A percentile compares a stretch with the other conserved stretches of the same genome.
Conservation (phyloP, 2,113 vertebrate genomes). For the Oncorhynchus mykiss region DNA sequence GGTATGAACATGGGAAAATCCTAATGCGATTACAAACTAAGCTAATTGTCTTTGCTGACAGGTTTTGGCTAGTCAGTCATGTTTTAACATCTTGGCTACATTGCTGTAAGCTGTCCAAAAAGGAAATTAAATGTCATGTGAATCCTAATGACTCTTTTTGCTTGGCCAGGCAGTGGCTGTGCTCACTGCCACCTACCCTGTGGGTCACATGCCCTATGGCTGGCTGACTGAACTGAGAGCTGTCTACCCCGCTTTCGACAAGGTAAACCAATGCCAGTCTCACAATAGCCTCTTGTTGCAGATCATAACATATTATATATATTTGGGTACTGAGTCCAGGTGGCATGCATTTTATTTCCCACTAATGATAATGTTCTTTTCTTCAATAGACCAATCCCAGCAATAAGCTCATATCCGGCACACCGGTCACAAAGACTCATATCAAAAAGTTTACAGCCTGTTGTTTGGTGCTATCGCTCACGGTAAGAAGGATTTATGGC, state of each 20-base stretch:
- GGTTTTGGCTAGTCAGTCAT: slow-evolving; percentile 21
- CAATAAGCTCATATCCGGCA: slow-evolving; percentile 82
- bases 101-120: background rate
- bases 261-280: slow-evolving; percentile 74
- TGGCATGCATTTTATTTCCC: background rate
- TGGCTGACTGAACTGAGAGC: slow-evolving; percentile 97
- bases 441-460: slow-evolving; percentile 95
- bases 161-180: slow-evolving; percentile 88
- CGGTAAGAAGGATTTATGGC: slow-evolving; percentile 77
- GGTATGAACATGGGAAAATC: slow-evolving; percentile 35
- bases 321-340: background rate
- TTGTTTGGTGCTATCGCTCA: slow-evolving; percentile 90
- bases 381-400: slow-evolving; percentile 87
- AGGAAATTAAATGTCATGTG: background rate
- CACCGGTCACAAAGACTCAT: slow-evolving; percentile 81
- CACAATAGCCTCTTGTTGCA: background rate
- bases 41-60: background rate
- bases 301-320: background rate
- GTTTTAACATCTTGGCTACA: background rate
- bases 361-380: slow-evolving; percentile 22
- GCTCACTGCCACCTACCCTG: slow-evolving; percentile 95
- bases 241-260: slow-evolving; percentile 96
- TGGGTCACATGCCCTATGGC: slow-evolving; percentile 98
- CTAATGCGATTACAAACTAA: background rate
- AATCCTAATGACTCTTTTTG: slow-evolving; percentile 30